phyloP scores from a whole-genome alignment of 2,797 vertebrate genomes.

The Epinephelus awoara region DNA sequence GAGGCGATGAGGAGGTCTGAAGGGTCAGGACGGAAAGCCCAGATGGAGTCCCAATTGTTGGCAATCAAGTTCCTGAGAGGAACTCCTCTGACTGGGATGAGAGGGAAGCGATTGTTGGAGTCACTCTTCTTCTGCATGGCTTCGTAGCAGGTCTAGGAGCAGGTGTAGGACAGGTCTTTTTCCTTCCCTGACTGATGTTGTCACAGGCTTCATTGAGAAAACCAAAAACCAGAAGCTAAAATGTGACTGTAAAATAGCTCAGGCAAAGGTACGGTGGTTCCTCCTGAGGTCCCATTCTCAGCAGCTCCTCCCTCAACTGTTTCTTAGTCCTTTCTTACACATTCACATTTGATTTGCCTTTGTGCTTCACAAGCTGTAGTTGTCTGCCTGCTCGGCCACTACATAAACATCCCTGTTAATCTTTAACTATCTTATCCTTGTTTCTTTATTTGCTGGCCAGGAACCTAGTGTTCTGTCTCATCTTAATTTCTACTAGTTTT shows the following conservation, averaged over 20 bases:
- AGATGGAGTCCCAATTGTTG: slow-evolving; percentile 81
- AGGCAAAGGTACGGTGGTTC: neutral
- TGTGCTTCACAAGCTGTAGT: neutral
- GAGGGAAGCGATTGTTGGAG: slow-evolving; percentile 75
- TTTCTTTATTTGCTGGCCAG: neutral
- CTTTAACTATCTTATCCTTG: neutral
- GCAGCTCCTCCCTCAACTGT: slow-evolving; percentile 17
- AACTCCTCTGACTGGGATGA: slow-evolving; percentile 77
- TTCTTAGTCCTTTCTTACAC: slow-evolving; percentile 26
- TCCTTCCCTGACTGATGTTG: slow-evolving; percentile 58
- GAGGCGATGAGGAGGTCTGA: slow-evolving; percentile 89
- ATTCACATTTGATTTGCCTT: slow-evolving; percentile 25
- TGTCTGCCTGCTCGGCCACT: neutral
- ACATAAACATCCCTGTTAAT: slow-evolving; percentile 15
- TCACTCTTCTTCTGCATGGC: slow-evolving; percentile 50
- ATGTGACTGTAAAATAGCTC: neutral
- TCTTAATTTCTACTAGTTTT: slow-evolving; percentile 14
- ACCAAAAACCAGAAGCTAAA: neutral
- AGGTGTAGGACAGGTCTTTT: slow-evolving; percentile 53
- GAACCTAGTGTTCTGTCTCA: neutral
- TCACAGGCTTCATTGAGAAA: neutral
- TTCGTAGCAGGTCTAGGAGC: too few relatives aligned
- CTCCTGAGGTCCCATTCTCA: neutral
- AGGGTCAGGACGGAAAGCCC: slow-evolving; percentile 84
- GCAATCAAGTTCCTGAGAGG: slow-evolving; percentile 86